These are phyloP conservation scores for Polyergus mexicanus DNA, from an alignment of 1,140 invertebrate species.

Conservation along the genomic window DNA sequence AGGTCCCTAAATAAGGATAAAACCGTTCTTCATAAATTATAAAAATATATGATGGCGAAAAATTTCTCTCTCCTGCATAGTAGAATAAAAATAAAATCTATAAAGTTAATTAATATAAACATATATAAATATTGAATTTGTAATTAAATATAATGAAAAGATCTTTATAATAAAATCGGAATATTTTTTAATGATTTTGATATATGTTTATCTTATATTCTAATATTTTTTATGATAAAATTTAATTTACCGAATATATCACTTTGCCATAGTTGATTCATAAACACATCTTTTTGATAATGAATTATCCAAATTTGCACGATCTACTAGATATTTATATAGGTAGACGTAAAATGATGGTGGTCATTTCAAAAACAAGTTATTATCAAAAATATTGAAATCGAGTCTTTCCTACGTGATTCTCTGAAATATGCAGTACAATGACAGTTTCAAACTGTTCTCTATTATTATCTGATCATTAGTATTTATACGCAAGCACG, in stretches of 20 bases:
- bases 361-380: neutral
- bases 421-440: constrained; percentile 24
- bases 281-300: neutral
- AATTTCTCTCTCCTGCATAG: neutral
- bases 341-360: no score
- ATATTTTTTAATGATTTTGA: neutral
- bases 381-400: constrained; percentile 32
- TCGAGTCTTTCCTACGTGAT: neutral
- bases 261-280: neutral
- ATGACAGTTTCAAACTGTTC: constrained; percentile 17
- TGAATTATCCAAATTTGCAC: neutral
- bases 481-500: constrained; percentile 35
- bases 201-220: neutral
- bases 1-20: constrained; percentile 45
- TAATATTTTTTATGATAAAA: neutral
- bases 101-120: neutral
- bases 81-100: constrained; percentile 6
- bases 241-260: neutral
- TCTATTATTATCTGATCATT: constrained; percentile 29
- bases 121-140: neutral
- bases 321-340: neutral
- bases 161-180: neutral
- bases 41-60: neutral
- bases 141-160: neutral
- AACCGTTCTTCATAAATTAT: neutral